Evolutionary conservation across 2,888 invertebrate species (phyloP).

Genomic region (Dynastes hyllus): DNA sequence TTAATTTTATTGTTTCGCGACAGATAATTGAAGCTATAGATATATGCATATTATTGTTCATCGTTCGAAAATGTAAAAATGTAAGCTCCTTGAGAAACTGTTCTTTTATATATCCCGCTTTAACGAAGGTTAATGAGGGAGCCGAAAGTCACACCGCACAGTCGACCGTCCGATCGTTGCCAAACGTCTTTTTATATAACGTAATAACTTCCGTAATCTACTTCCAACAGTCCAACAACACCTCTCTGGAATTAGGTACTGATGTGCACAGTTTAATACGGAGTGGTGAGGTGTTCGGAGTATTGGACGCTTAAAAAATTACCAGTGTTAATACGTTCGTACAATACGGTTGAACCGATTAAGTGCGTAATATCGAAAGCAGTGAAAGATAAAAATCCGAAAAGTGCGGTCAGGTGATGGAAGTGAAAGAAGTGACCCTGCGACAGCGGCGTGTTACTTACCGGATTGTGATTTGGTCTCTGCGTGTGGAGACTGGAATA

Average conservation of each 20-base stretch:
- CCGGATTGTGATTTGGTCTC: slow-evolving; percentile 8
- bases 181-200: slow-evolving; percentile 35
- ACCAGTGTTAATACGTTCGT: slow-evolving; percentile 3
- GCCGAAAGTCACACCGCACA: slow-evolving; percentile 6
- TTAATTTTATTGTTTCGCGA: slow-evolving; percentile 38
- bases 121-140: slow-evolving; percentile 19
- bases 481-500: slow-evolving; percentile 28
- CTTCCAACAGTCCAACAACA: slow-evolving; percentile 17
- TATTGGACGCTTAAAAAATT: neutral
- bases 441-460: neutral
- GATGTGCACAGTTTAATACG: slow-evolving; percentile 23
- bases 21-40: slow-evolving; percentile 33
- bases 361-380: slow-evolving; percentile 22
- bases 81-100: neutral
- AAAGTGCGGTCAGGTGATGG: slow-evolving; percentile 35
- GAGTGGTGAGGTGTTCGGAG: slow-evolving; percentile 16
- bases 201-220: slow-evolving; percentile 29
- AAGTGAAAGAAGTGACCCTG: slow-evolving; percentile 41
- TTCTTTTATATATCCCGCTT: neutral
- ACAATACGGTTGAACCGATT: neutral
- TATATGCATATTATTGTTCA: slow-evolving; percentile 1
- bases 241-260: slow-evolving; percentile 8
- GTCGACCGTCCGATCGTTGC: slow-evolving; percentile 17
- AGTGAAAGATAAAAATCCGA: slow-evolving; percentile 18
- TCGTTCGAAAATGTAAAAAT: neutral